These are phyloP conservation scores for Tachysurus vachellii DNA, from an alignment of 2,113 vertebrate species.

Conservation along the genomic window DNA sequence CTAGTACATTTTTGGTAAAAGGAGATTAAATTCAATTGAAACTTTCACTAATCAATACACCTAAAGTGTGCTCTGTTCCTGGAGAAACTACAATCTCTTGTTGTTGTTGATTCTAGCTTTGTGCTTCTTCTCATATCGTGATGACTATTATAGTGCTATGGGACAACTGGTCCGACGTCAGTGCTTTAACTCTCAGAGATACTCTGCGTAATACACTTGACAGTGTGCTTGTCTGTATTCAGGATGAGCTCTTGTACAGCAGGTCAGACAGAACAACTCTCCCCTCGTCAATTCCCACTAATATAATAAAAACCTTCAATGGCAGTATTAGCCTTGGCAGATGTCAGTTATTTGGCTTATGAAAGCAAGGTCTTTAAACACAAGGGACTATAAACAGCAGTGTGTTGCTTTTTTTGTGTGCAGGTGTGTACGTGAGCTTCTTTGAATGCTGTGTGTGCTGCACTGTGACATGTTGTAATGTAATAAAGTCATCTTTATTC, in stretches of 20 bases:
- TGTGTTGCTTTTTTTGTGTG: conserved; percentile 6
- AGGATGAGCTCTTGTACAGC: conserved; percentile 2
- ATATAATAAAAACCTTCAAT: conserved; percentile 38
- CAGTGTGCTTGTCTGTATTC: conserved; percentile 26
- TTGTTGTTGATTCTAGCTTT: background rate
- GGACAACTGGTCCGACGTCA: background rate
- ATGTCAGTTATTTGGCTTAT: conserved; percentile 44
- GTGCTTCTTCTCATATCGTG: background rate
- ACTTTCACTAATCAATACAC: background rate
- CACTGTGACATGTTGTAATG: conserved; percentile 48
- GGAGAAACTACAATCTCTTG: background rate
- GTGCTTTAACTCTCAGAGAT: background rate
- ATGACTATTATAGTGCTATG: background rate
- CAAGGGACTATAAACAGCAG: conserved; percentile 31
- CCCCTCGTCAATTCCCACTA: conserved; percentile 19
- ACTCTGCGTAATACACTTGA: background rate
- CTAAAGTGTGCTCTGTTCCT: background rate
- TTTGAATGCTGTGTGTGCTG: conserved; percentile 35
- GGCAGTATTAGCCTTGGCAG: conserved; percentile 35
- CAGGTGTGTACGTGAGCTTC: conserved; percentile 22
- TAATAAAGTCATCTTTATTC: conserved; percentile 58
- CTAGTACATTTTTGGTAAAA: background rate
- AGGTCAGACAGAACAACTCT: conserved; percentile 31
- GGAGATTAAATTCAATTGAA: background rate
- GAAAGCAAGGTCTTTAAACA: conserved; percentile 35